Conservation (phyloP, 1,140 invertebrate genomes). For the Chrysomallon squamiferum region DNA sequence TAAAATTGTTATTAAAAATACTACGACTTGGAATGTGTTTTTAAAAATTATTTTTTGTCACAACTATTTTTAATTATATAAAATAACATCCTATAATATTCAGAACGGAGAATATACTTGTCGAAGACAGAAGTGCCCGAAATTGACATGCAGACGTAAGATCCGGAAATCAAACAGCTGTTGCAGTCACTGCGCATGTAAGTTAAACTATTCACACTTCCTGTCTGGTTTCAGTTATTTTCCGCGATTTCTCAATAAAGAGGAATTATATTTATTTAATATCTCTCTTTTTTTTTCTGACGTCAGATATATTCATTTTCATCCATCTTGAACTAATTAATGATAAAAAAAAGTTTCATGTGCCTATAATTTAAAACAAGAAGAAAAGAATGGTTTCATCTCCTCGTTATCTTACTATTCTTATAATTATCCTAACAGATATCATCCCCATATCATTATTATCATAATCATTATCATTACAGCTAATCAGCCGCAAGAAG, state of each 20-base stretch:
- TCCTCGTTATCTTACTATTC: no score
- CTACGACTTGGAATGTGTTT: no score
- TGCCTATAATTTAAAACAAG: neutral
- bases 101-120: constrained; percentile 14
- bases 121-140: constrained; percentile 12
- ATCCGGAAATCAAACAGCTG: constrained; percentile 10
- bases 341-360: neutral
- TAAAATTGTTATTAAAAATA: no score
- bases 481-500: constrained; percentile 6
- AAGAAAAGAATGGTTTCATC: neutral
- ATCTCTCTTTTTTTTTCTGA: no score
- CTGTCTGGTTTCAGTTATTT: neutral
- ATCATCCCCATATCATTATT: no score
- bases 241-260: no score
- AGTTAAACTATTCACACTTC: neutral
- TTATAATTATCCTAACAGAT: no score
- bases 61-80: no score
- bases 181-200: constrained; percentile 13
- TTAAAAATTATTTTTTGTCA: no score
- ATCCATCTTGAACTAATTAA: neutral
- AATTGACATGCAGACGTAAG: constrained; percentile 8
- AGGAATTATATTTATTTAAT: no score
- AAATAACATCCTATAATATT: neutral
- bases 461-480: neutral
- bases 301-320: neutral